Conservation (phyloP, 2,113 vertebrate genomes). For the Genyomyrus donnyi region DNA sequence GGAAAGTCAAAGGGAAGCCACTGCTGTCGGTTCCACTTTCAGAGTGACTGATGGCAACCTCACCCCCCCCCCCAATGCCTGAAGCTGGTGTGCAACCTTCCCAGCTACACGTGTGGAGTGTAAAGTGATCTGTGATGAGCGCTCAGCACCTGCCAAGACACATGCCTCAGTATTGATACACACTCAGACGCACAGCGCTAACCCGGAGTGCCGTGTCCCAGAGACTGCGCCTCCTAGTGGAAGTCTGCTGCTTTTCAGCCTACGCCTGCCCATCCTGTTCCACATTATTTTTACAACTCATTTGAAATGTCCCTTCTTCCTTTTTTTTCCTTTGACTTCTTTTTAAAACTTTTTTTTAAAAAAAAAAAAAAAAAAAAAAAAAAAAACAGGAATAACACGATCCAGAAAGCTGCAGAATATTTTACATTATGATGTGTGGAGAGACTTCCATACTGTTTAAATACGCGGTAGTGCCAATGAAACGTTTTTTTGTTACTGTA, state of each 20-base stretch:
- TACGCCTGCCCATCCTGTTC: not conserved
- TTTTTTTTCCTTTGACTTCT: too few species aligned
- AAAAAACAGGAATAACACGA: not conserved
- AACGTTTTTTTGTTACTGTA: not conserved
- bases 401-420: not conserved
- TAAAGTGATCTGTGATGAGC: not conserved
- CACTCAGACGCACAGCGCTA: not conserved
- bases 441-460: not conserved
- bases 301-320: too few species aligned
- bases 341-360: not conserved
- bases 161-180: not conserved
- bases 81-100: not conserved
- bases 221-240: not conserved
- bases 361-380: too few species aligned
- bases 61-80: not conserved
- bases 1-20: not conserved
- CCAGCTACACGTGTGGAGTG: not conserved
- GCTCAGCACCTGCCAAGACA: not conserved
- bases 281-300: not conserved
- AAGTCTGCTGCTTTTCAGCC: not conserved
- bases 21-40: not conserved
- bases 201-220: not conserved
- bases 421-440: not conserved
- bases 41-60: not conserved
- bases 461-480: not conserved